Percentiles rank a stretch among this genome's conserved stretches.
These are phyloP conservation scores for Hyphantria cunea DNA, from an alignment of 1,140 invertebrate species.

Conservation along the genomic window DNA sequence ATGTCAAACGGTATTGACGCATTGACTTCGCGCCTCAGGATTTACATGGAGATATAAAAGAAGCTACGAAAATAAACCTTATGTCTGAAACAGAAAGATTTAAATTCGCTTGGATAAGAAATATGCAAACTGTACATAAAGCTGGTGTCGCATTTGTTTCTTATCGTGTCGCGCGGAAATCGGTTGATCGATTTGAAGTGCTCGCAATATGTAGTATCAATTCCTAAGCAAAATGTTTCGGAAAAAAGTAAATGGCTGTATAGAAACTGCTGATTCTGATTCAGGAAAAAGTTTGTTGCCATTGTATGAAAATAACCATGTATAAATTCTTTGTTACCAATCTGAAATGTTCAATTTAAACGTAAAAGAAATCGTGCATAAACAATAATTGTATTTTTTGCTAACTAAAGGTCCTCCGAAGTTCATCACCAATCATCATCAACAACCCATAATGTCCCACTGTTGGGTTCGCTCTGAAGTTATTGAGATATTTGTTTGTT, in stretches of 20 bases:
- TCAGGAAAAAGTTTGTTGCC: too few species aligned
- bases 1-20: constrained; percentile 5
- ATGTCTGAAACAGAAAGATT: neutral
- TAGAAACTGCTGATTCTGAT: too few species aligned
- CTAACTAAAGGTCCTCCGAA: too few species aligned
- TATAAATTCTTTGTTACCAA: too few species aligned
- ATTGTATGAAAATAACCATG: too few species aligned
- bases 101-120: neutral
- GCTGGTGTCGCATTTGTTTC: constrained; percentile 2
- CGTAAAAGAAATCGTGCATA: too few species aligned
- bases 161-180: constrained; percentile 1
- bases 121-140: constrained; percentile 5
- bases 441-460: too few species aligned
- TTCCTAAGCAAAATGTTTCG: neutral
- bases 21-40: neutral
- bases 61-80: neutral
- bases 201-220: constrained; percentile 5
- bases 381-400: too few species aligned
- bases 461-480: too few species aligned
- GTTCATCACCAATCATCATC: too few species aligned
- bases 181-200: constrained; percentile 5
- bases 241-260: neutral
- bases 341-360: too few species aligned
- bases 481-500: too few species aligned
- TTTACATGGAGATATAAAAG: neutral